Percentiles rank a stretch among this genome's conserved stretches.
Evolutionary conservation across 1,140 invertebrate species (phyloP).

Genomic region (Trichonephila inaurata): DNA sequence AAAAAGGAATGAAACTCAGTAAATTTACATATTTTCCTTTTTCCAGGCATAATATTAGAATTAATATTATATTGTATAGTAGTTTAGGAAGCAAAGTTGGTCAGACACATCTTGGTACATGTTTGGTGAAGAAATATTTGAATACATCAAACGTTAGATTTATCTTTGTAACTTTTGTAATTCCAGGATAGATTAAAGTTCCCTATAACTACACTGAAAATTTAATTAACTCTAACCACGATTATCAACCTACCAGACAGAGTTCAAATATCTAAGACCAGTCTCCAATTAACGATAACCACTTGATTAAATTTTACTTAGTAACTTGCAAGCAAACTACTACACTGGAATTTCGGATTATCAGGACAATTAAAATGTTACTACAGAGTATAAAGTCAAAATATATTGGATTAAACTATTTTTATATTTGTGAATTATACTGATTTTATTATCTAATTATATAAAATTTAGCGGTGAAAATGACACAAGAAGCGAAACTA

Average conservation of each 20-base stretch:
- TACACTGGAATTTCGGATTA: not conserved
- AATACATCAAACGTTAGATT: not conserved
- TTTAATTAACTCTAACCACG: not conserved
- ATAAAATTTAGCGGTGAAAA: no score
- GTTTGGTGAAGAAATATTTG: no score
- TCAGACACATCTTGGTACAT: no score
- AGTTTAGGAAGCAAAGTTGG: not conserved
- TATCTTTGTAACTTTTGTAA: not conserved
- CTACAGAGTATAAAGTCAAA: not conserved
- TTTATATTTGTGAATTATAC: not conserved
- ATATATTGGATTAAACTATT: not conserved
- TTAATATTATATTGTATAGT: not conserved
- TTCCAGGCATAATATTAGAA: not conserved
- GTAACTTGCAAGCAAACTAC: not conserved
- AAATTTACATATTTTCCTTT: no score
- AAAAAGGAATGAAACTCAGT: not conserved
- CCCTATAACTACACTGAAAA: not conserved
- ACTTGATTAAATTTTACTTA: constrained; percentile 11
- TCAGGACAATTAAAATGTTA: not conserved
- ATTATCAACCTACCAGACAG: not conserved
- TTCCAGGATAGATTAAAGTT: not conserved
- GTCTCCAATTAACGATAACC: not conserved
- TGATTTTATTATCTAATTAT: no score
- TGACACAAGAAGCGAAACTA: no score
- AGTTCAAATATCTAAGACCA: not conserved